phyloP scores from a whole-genome alignment of 2,888 invertebrate genomes.

The Punctoribates punctum region DNA sequence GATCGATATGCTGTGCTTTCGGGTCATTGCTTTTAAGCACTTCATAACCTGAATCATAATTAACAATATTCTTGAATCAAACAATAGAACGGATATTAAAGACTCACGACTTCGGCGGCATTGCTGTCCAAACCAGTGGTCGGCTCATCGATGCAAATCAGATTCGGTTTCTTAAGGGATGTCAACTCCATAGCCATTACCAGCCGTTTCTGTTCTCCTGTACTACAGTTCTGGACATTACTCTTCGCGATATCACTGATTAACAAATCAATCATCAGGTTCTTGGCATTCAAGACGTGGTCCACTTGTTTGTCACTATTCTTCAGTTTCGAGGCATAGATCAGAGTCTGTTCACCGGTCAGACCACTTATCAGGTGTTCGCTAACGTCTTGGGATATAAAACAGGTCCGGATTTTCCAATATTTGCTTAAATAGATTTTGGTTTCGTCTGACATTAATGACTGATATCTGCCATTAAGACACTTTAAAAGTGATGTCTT shows the following conservation, averaged over 20 bases:
- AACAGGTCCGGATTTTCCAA: constrained; percentile 8
- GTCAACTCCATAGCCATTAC: constrained; percentile 35
- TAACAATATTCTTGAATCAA: background rate
- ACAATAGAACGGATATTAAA: background rate
- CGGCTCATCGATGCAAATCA: constrained; percentile 31
- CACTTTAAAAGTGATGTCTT: constrained; percentile 24
- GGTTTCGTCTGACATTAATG: background rate
- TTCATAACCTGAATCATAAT: constrained; percentile 23
- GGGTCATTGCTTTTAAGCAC: constrained; percentile 4
- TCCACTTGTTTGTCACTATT: constrained; percentile 16
- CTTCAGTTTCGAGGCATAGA: constrained; percentile 29
- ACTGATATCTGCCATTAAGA: constrained; percentile 20
- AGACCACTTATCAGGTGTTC: constrained; percentile 28
- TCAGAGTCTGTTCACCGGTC: constrained; percentile 12
- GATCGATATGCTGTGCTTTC: constrained; percentile 33
- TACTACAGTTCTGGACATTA: constrained; percentile 23
- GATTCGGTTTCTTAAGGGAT: constrained; percentile 17
- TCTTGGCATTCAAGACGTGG: background rate
- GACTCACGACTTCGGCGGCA: constrained; percentile 29
- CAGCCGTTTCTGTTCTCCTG: constrained; percentile 24
- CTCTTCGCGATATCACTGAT: constrained; percentile 31
- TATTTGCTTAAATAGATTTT: constrained; percentile 27
- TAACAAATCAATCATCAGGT: constrained; percentile 25
- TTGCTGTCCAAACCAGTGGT: constrained; percentile 33
- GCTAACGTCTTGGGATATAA: constrained; percentile 27